Evolutionary conservation across 2,113 vertebrate species (phyloP).

Genomic region (Otolemur garnettii): DNA sequence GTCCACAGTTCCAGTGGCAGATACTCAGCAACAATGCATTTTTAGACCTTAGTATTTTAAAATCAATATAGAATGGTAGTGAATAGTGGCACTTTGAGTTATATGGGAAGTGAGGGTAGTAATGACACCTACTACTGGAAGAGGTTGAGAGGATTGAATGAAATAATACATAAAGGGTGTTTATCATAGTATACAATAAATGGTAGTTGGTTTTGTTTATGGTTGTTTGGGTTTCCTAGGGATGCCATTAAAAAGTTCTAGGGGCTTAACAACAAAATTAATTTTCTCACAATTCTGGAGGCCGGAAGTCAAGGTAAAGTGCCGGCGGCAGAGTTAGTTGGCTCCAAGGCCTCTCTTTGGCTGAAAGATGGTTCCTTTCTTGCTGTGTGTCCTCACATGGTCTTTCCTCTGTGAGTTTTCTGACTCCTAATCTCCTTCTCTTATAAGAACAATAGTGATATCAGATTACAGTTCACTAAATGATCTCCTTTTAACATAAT

Average conservation of each 20-base stretch:
- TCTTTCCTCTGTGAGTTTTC: background rate
- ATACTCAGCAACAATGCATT: background rate
- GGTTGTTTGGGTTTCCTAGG: background rate
- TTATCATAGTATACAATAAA: background rate
- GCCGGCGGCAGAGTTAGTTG: rapidly evolving
- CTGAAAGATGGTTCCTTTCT: background rate
- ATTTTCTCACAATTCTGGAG: background rate
- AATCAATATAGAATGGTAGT: background rate
- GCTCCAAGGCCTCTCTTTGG: background rate
- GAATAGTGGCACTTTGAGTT: background rate
- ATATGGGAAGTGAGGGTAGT: background rate
- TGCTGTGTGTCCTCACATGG: background rate
- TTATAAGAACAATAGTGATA: background rate
- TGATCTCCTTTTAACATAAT: background rate
- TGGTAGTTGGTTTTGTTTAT: background rate
- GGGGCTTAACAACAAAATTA: background rate
- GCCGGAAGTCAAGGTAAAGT: no score
- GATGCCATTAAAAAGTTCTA: background rate
- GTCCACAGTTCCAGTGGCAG: no score
- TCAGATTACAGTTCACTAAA: background rate
- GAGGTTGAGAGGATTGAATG: background rate
- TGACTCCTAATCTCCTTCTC: background rate
- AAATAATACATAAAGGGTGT: background rate
- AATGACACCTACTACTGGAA: background rate
- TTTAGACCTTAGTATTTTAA: background rate